Base-by-base conservation (phyloP, 2,113 vertebrate species). In the Genyomyrus donnyi region DNA sequence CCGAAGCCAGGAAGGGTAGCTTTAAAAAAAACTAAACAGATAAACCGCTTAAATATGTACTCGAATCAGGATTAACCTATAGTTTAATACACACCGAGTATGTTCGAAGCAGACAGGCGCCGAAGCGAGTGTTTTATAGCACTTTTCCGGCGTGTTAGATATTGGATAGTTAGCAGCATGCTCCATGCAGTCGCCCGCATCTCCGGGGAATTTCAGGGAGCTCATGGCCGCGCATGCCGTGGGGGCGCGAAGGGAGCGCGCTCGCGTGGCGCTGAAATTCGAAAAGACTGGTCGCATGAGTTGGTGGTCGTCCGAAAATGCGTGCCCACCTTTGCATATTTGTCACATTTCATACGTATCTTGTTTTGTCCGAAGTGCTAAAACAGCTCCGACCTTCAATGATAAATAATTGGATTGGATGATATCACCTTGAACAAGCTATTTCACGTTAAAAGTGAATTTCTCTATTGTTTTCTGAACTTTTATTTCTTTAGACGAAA, bases 201-300 rank as follows among this genome's bases (percentile, higher is more conserved):
- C 83, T 90, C 89, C 39, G 89, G 83, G 89, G 89, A 89, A 86
- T 90, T 85, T 87, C 56, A 35, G 89, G 88, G 84, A 66, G 56
- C 31, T n/a, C 83, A 84, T 90, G 89, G 83, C 50, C 83, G 89
- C 53, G 89, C 84, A 83, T 90, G 84, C 53, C 24, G 56, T 45
- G 56, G 80, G 89, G 77, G 89, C 42, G 39, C 84, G 89, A 45
- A 62, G 48, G 50, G 24, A 56, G 45, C 46, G 85, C 31, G 45
- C 35, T 66, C 46, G 58, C 17, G 42, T 88, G 89, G 89, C 85
- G 89, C 62, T 49, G 21, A 90, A 87, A 90, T 90, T 90, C 70
- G 35, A 90, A 90, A 88, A 31, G 24, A 50, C 21, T 48, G 49
- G 1, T 27, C 8, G 21, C 5, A 11, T 17, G 48, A 87, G 27